Evolutionary conservation across 1,140 invertebrate species (phyloP).

Genomic region (Temnothorax nylanderi): DNA sequence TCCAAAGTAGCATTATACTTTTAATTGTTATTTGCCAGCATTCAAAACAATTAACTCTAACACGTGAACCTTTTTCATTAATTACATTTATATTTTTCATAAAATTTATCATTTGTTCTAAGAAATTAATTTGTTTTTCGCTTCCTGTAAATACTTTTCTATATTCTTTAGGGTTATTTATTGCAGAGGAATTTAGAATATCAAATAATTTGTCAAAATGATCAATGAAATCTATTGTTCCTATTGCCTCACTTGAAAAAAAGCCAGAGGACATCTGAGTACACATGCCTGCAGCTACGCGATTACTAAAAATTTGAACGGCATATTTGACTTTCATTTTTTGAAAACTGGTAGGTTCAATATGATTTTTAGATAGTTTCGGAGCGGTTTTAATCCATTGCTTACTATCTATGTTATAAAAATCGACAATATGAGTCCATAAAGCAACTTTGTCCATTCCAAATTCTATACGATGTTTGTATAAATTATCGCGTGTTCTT

Average conservation of each 20-base stretch:
- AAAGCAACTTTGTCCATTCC: too few species aligned
- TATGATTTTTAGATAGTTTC: not conserved
- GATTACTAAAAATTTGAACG: not conserved
- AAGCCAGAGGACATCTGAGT: not conserved
- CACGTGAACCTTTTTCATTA: not conserved
- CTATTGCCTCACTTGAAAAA: not conserved
- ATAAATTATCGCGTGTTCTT: not conserved
- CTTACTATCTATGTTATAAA: not conserved
- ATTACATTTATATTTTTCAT: not conserved
- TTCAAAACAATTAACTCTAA: constrained; percentile 12
- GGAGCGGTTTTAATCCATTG: not conserved
- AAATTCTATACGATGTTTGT: too few species aligned
- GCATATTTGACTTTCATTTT: constrained; percentile 17
- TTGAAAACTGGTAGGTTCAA: not conserved
- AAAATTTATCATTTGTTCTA: not conserved
- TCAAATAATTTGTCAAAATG: not conserved
- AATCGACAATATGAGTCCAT: not conserved
- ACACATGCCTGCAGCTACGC: not conserved
- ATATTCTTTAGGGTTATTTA: not conserved
- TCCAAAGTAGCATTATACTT: not conserved
- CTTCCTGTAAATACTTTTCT: not conserved
- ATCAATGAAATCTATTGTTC: not conserved
- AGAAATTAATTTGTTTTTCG: not conserved
- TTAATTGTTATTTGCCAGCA: not conserved
- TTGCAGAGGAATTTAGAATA: not conserved